Evolutionary conservation across 2,113 vertebrate genomes (phyloP), one percentile per base, ranked within the genome.

Genomic region (Oncorhynchus keta): DNA sequence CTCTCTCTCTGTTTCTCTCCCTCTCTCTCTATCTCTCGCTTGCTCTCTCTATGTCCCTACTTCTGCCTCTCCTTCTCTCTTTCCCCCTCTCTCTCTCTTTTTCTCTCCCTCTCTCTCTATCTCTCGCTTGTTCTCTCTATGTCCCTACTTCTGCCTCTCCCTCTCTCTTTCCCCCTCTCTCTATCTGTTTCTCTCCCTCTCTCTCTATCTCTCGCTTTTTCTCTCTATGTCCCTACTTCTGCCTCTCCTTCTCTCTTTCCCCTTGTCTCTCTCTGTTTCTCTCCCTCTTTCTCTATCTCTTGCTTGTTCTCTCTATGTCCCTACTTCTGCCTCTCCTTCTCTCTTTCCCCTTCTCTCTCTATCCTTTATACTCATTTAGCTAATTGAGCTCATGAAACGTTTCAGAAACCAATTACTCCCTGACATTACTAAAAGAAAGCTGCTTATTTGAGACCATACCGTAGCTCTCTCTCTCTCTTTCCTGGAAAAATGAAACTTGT

Each of bases 381-480:
- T 93, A 91, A 93, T 93, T 92, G 91, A 89, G 86, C 86, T 86
- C 83, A 86, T 83, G 83, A 80, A 92, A 92, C 91, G 84, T 90
- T 89, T 90, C 89, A 88, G 82, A 88, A 93, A 89, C 83, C 90
- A 90, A 92, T 93, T 94, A 92, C 87, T 87, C 86, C 55, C 73
- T 89, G 88, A 88, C 87, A 89, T 88, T 90, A 88, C 87, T 87
- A 90, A 93, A 61, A 20, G 13, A 51, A 51, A 51, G 49, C 12
- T 13, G 13, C 49, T 51, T 51, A 51, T 51, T 13, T 14, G 49
- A 51, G 49, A 51, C 49, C 66, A 13, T 11, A 14, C 65, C 84
- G 81, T 77, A 68, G 85, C 79, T 73, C 32, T 80, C 81, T 84
- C 81, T 83, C 66, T 30, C 14, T 79, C 82, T 84, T 81, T 83